Percentiles rank a stretch among this genome's conserved stretches.
Conservation (phyloP, 2,113 vertebrate species). For the Macquaria ambigua region DNA sequence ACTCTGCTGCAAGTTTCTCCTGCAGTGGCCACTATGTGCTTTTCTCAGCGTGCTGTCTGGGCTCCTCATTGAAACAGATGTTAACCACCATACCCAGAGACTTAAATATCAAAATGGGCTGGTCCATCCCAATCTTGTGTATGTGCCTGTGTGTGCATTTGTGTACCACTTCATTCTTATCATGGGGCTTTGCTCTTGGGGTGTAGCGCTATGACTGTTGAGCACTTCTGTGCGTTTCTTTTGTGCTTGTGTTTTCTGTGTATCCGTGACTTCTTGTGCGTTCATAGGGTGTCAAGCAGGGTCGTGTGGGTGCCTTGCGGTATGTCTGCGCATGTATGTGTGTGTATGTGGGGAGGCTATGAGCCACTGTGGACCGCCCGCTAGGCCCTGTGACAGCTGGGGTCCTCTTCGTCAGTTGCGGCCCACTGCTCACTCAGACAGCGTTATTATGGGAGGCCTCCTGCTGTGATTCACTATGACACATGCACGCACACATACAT, state of each 20-base stretch:
- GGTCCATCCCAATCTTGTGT: background rate
- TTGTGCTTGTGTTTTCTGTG: conserved; percentile 18
- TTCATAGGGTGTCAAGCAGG: conserved; percentile 59
- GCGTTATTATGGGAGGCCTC: conserved; percentile 78
- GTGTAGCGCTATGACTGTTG: background rate
- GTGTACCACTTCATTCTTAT: conserved; percentile 6
- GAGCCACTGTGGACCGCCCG: conserved; percentile 67
- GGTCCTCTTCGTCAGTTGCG: conserved; percentile 79
- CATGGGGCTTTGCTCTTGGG: background rate
- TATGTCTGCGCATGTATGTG: conserved; percentile 51
- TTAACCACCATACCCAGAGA: conserved; percentile 61
- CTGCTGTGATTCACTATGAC: conserved; percentile 71
- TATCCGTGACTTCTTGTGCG: conserved; percentile 30
- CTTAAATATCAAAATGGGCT: conserved; percentile 7
- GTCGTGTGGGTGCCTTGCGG: conserved; percentile 62
- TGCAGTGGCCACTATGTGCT: conserved; percentile 81
- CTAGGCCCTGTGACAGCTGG: conserved; percentile 75
- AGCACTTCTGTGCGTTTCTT: conserved; percentile 26
- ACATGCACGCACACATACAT: conserved; percentile 40
- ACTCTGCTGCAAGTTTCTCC: conserved; percentile 86
- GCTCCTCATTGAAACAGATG: conserved; percentile 66
- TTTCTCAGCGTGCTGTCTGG: conserved; percentile 80
- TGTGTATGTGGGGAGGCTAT: conserved; percentile 46
- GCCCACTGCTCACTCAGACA: conserved; percentile 81
- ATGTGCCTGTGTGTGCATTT: background rate